A percentile compares a stretch with the other conserved stretches of the same genome.
phyloP scores from a whole-genome alignment of 1,140 invertebrate genomes.

The Sarcophaga bullata region DNA sequence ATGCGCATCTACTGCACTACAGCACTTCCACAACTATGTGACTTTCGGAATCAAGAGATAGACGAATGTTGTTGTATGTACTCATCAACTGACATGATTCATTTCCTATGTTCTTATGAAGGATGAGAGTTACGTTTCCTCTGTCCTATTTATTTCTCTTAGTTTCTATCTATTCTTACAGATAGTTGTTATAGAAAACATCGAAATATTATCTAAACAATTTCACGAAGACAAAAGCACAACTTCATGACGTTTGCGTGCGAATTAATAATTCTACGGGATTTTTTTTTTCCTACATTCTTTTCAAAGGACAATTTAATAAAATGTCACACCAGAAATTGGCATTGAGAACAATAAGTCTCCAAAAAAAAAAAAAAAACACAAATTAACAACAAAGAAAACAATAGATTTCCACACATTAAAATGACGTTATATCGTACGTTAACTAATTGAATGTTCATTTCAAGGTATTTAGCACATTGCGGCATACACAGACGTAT shows the following conservation, averaged over 20 bases:
- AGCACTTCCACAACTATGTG: too few species aligned
- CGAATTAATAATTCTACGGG: not conserved
- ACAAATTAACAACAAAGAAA: not conserved
- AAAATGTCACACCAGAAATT: not conserved
- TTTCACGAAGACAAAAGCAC: too few species aligned
- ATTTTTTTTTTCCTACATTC: not conserved
- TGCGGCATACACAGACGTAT: not conserved
- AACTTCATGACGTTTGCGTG: slow-evolving; percentile 12
- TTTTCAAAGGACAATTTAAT: not conserved
- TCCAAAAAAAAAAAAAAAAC: not conserved
- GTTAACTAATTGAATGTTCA: slow-evolving; percentile 4
- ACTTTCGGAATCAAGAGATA: too few species aligned
- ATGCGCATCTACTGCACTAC: too few species aligned
- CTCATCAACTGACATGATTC: too few species aligned
- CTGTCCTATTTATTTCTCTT: too few species aligned
- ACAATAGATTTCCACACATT: not conserved
- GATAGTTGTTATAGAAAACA: not conserved
- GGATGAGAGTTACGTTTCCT: too few species aligned
- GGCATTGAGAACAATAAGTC: not conserved
- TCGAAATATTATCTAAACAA: not conserved
- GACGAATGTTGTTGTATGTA: too few species aligned
- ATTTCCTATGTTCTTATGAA: too few species aligned
- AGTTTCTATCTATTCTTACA: not conserved
- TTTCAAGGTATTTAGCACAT: slow-evolving; percentile 34
- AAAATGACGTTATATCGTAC: not conserved